phyloP scores from a whole-genome alignment of 1,140 invertebrate genomes.

The Gyrodactylus bullatarudis region DNA sequence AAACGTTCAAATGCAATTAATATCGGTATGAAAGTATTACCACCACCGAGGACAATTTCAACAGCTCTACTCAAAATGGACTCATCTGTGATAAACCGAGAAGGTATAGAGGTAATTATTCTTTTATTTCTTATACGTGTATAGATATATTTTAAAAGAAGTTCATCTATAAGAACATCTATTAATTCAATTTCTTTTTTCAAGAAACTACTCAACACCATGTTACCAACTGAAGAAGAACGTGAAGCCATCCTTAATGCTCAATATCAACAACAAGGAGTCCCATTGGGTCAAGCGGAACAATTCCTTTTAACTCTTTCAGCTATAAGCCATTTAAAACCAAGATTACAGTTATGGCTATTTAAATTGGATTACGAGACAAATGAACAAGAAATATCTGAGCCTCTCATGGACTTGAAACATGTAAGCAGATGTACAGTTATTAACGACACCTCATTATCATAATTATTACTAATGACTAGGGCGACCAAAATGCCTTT shows the following conservation, averaged over 20 bases:
- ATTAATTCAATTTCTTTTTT: slow-evolving; percentile 12
- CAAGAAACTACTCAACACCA: slow-evolving; percentile 54
- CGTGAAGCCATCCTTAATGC: slow-evolving; percentile 75
- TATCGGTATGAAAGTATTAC: slow-evolving; percentile 94
- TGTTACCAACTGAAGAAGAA: slow-evolving; percentile 89
- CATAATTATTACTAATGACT: neutral
- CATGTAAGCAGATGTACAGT: slow-evolving; percentile 31
- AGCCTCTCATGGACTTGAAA: slow-evolving; percentile 87
- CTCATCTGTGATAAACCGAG: slow-evolving; percentile 74
- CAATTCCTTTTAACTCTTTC: slow-evolving; percentile 76
- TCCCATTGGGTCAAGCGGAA: slow-evolving; percentile 77
- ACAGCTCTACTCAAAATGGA: slow-evolving; percentile 97
- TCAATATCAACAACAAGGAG: slow-evolving; percentile 55
- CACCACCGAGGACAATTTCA: slow-evolving; percentile 67
- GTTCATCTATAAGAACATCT: neutral
- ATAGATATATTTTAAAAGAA: too few species aligned
- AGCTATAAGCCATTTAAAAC: slow-evolving; percentile 69
- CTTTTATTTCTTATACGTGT: slow-evolving; percentile 6
- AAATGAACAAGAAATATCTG: slow-evolving; percentile 49
- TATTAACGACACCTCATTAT: neutral
- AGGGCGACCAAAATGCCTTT: too few species aligned
- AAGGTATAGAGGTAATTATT: slow-evolving; percentile 48
- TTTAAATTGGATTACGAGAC: slow-evolving; percentile 93
- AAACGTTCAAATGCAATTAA: slow-evolving; percentile 96
- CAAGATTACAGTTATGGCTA: slow-evolving; percentile 73